These are phyloP conservation scores for Philopotamus ludificatus DNA, from an alignment of 1,140 invertebrate species.

Conservation along the genomic window DNA sequence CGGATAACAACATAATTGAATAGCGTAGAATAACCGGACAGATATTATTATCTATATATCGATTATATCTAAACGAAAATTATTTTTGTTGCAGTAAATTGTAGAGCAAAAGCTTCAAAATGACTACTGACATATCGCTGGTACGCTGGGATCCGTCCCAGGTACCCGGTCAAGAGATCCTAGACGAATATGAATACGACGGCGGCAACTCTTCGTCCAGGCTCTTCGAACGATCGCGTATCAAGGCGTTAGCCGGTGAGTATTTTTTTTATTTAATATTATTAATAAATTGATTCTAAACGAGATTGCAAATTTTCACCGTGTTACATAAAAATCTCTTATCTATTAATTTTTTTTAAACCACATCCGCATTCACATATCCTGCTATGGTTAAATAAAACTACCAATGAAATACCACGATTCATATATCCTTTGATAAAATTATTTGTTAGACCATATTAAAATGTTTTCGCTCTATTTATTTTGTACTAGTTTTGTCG, in stretches of 20 bases:
- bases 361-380: background rate
- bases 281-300: background rate
- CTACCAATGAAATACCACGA: too few species aligned
- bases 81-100: constrained; percentile 39
- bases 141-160: constrained; percentile 91
- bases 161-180: constrained; percentile 73
- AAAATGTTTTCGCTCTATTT: background rate
- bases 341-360: background rate
- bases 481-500: background rate
- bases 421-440: background rate
- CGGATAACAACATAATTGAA: too few species aligned
- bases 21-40: too few species aligned
- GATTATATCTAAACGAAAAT: too few species aligned
- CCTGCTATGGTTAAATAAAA: too few species aligned
- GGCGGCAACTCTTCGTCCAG: constrained; percentile 97
- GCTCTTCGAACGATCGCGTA: constrained; percentile 97
- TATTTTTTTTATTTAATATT: constrained; percentile 23
- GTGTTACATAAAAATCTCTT: background rate
- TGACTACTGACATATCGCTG: constrained; percentile 97
- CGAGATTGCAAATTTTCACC: background rate
- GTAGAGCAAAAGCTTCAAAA: constrained; percentile 55
- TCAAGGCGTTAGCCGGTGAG: constrained; percentile 95
- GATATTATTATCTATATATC: background rate
- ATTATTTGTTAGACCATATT: background rate
- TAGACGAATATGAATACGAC: constrained; percentile 97